Base-by-base conservation (phyloP, 2,888 invertebrate species). In the Pandemis corylana region DNA sequence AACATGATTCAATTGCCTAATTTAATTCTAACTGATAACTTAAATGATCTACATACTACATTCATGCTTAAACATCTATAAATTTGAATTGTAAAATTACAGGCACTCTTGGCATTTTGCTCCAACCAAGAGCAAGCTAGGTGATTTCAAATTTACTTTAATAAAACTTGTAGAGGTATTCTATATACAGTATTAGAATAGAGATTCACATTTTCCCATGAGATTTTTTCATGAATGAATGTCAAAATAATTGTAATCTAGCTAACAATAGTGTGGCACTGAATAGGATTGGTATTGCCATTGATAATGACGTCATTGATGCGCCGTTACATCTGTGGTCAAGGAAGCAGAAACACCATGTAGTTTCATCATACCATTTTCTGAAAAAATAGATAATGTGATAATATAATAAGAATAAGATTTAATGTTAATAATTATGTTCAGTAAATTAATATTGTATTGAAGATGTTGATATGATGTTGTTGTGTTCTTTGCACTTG, bases 301-400 rank as follows among this genome's bases (percentile, higher is more conserved):
- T 82, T 78, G 95, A 90, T 53, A 83, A 80, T 44, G 87, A 81
- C 20, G 84, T 76, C 51, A 80, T 79, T 6, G 89, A 76, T 6
- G 95, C 95, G 61, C 93, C 88, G 84, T 98, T 98, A 89, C 98
- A 98, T 83, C 98, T 95, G 85, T 98, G 97, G 89, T 98, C 98
- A 78, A 98, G 96, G 87, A 97, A 98, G 87, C 98, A 98, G 89
- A 98, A 98, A 88, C 98, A 98, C 96, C 97, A 98, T 56, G 96
- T 96, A 7, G 97, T 97, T 80, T 97, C 95, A 78, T 97, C 97
- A 84, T 97, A 98, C 93, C 97, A 96, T 83, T 97, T 95, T 81
- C 98, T 97, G 91, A 72, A 95, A 95, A 80, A 46, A 3, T n/a
- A n/a, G 13, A n/a, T n/a, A n/a, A 0, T n/a, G 0, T 13, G 13